Evolutionary conservation across 1,140 invertebrate genomes (phyloP).

Genomic region (Drosophila melanica): DNA sequence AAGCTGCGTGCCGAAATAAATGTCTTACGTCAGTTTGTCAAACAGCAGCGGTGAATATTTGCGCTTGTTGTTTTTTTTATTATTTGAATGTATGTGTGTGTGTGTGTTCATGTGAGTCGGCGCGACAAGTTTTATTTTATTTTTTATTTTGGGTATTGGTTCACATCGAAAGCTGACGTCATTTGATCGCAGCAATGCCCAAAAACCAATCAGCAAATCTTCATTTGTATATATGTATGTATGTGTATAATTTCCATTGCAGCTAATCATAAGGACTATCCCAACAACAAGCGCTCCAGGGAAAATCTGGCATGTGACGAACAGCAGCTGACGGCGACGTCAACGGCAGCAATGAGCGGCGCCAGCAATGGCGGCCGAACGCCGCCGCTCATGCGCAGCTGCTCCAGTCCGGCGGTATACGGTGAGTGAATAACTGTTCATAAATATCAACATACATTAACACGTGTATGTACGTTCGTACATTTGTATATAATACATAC

Average conservation of each 20-base stretch:
- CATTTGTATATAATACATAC: not conserved
- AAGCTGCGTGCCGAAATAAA: slow-evolving; percentile 71
- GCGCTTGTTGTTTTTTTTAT: slow-evolving; percentile 29
- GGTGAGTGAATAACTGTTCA: slow-evolving; percentile 58
- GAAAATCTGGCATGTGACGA: slow-evolving; percentile 85
- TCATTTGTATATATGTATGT: slow-evolving; percentile 2
- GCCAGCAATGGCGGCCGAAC: slow-evolving; percentile 77
- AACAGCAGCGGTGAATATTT: slow-evolving; percentile 54
- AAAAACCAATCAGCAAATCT: slow-evolving; percentile 30
- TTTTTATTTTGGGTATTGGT: slow-evolving; percentile 63
- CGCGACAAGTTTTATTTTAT: slow-evolving; percentile 62
- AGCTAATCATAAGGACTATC: slow-evolving; percentile 90
- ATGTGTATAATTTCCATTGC: slow-evolving; percentile 67
- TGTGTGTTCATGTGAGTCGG: slow-evolving; percentile 54
- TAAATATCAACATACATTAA: not conserved
- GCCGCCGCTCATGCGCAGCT: slow-evolving; percentile 79
- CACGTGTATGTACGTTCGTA: not conserved
- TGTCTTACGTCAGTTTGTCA: slow-evolving; percentile 80
- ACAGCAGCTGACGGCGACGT: slow-evolving; percentile 58
- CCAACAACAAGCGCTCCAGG: slow-evolving; percentile 85
- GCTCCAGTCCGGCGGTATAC: slow-evolving; percentile 83
- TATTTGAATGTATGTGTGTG: slow-evolving; percentile 44
- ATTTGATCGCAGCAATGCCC: slow-evolving; percentile 36
- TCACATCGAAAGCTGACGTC: slow-evolving; percentile 61
- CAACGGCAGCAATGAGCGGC: slow-evolving; percentile 84